Evolutionary conservation across 1,140 invertebrate genomes (phyloP), one percentile per base, ranked within the genome.

Genomic region (Panulirus ornatus): DNA sequence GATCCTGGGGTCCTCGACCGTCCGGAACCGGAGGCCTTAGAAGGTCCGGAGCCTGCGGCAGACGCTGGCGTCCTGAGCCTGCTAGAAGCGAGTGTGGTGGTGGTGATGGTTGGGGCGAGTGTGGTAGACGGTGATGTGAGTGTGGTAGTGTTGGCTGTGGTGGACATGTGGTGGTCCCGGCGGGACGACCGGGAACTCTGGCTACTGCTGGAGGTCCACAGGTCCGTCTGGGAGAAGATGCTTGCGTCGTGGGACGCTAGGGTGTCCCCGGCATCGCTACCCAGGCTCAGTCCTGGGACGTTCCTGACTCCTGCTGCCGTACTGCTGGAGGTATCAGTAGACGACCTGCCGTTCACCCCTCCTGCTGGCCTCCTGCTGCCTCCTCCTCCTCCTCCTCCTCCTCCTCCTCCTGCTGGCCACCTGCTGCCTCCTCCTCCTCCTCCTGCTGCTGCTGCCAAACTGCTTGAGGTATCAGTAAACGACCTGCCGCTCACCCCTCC

Each of bases 1-100:
- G 85, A 87, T 3, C 89, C 82, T 8, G 83, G 89, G 0, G 83
- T 91, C 40, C 70, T 85, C 16, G 22, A 34, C 22, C 8, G 38
- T 22, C 66, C 42, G 2, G 83, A 73, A 8, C 83, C 75, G 30
- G 83, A 16, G 5, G 70, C 42, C 8, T n/a, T 66, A 30, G 83
- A 84, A 47, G 38, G 58, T 54, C n/a, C 83, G 5, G 83, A 73
- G 38, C 66, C 44, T 14, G 70, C 36, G n/a, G 3, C n/a, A n/a
- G 30, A 22, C 27, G 16, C 79, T 9, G 51, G 51, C 34, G 36
- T 82, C 47, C 51, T 82, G n/a, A n/a, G 34, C 19, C 34, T 51
- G 9, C 14, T 0, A 2, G 11, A 22, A 36, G 40, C 11, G 0
- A n/a, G 1, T 44, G 40, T 2, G 9, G 22, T 40, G 11, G 36